Evolutionary conservation across 2,888 invertebrate genomes (phyloP).

Genomic region (Ellobium chinense): DNA sequence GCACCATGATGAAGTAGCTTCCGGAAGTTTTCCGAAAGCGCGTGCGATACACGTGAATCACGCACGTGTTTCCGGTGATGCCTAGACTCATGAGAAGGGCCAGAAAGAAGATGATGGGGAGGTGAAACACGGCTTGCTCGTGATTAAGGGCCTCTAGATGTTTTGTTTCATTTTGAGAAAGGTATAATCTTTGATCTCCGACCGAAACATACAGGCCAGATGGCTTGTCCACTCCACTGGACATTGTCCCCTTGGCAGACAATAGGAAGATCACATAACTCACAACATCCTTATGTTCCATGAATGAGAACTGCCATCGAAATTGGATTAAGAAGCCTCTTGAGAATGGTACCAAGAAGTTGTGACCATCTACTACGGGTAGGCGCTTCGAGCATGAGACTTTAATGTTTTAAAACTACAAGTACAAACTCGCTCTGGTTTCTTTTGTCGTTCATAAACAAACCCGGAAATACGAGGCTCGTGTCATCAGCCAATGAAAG

Average conservation of each 20-base stretch:
- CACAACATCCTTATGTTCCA: too few species aligned
- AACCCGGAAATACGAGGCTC: too few species aligned
- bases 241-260: neutral
- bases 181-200: neutral
- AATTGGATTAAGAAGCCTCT: too few species aligned
- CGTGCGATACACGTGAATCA: slow-evolving; percentile 63
- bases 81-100: slow-evolving; percentile 57
- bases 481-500: too few species aligned
- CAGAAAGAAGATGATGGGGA: slow-evolving; percentile 63
- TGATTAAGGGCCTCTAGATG: neutral
- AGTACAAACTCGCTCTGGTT: too few species aligned
- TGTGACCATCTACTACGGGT: too few species aligned
- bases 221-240: neutral
- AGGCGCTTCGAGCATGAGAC: too few species aligned
- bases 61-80: slow-evolving; percentile 62
- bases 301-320: too few species aligned
- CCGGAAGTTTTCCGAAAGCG: slow-evolving; percentile 61
- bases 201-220: neutral
- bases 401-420: too few species aligned
- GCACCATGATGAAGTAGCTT: slow-evolving; percentile 62
- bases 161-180: neutral
- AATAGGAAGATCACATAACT: neutral
- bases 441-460: too few species aligned
- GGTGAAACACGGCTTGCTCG: slow-evolving; percentile 31
- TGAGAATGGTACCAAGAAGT: too few species aligned